Conservation (phyloP, 2,888 invertebrate genomes). For the Melangyna quadrimaculata region DNA sequence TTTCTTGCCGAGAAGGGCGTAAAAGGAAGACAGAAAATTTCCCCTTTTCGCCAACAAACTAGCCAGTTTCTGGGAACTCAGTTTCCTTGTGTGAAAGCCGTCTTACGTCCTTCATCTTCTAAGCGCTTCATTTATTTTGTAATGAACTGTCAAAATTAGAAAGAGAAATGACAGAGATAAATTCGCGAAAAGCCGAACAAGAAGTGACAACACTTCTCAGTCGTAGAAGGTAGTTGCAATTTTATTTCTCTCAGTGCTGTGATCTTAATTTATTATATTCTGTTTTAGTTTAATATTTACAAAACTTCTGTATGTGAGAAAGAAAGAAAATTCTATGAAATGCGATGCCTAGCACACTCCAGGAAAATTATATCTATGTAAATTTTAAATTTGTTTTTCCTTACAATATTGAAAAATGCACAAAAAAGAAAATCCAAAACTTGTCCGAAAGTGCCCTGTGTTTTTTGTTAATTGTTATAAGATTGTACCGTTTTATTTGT, state of each 20-base stretch:
- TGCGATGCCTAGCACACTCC: slow-evolving; percentile 18
- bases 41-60: too few species aligned
- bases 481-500: not conserved
- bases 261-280: not conserved
- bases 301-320: not conserved
- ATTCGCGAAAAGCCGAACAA: too few species aligned
- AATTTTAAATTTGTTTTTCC: not conserved
- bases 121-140: too few species aligned
- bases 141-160: too few species aligned
- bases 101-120: too few species aligned
- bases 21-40: too few species aligned
- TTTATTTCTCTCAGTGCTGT: not conserved
- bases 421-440: slow-evolving; percentile 10
- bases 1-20: too few species aligned
- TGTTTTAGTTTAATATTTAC: not conserved
- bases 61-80: too few species aligned
- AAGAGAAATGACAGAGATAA: too few species aligned
- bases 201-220: not conserved
- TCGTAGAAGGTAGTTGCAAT: not conserved
- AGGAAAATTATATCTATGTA: slow-evolving; percentile 24
- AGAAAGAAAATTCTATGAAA: slow-evolving; percentile 3
- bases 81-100: too few species aligned
- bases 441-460: not conserved
- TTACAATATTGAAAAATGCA: not conserved
- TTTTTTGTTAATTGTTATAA: not conserved